Evolutionary conservation across 2,113 vertebrate genomes (phyloP).

Genomic region (Ranitomeya imitator): DNA sequence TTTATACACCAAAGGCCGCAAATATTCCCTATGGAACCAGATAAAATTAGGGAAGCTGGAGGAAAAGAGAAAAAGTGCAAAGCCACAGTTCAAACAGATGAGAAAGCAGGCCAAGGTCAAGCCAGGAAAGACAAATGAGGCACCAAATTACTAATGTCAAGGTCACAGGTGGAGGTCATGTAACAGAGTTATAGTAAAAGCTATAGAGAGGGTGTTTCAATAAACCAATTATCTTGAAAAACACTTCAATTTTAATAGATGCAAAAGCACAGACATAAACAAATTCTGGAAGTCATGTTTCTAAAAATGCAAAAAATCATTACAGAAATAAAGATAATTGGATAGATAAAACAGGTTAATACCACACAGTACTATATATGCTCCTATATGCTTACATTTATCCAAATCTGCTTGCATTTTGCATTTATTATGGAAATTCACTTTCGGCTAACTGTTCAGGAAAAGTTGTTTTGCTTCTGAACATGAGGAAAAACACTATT

Average conservation of each 20-base stretch:
- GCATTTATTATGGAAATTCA: neutral
- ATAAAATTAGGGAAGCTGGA: neutral
- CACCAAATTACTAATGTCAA: slow-evolving; percentile 8
- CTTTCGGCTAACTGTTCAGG: no score
- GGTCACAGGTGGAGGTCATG: slow-evolving; percentile 14
- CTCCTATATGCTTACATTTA: neutral
- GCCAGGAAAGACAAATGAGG: neutral
- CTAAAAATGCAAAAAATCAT: neutral
- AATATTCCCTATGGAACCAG: neutral
- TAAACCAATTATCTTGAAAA: neutral
- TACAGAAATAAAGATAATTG: neutral
- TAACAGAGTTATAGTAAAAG: slow-evolving; percentile 3
- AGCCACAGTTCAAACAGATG: slow-evolving; percentile 20
- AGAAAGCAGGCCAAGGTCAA: slow-evolving; percentile 12
- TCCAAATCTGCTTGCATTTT: neutral
- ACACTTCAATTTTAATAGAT: neutral
- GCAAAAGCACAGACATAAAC: neutral
- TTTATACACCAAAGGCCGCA: neutral
- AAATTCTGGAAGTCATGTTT: neutral
- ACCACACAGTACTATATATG: neutral
- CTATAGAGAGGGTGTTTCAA: neutral
- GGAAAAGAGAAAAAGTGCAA: neutral
- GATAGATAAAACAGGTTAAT: neutral
- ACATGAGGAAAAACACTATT: no score
- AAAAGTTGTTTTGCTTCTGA: no score